Conservation (phyloP, 2,797 vertebrate genomes). For the Hydrolagus colliei region DNA sequence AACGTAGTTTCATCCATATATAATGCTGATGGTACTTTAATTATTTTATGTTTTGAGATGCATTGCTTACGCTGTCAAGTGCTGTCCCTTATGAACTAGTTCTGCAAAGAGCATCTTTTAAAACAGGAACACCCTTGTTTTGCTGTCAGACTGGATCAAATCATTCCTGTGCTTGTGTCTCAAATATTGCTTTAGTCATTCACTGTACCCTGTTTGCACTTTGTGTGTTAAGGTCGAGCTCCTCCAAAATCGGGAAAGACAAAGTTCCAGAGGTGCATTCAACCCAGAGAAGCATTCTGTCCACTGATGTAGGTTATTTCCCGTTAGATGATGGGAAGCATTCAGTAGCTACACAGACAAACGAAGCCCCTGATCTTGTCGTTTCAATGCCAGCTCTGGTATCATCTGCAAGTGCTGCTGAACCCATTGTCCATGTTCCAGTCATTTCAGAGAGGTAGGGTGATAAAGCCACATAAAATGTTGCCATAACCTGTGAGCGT, state of each 20-base stretch:
- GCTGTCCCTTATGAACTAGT: no score
- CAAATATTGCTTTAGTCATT: not conserved
- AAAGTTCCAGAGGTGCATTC: not conserved
- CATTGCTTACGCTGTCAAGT: no score
- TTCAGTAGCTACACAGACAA: slow-evolving; percentile 43
- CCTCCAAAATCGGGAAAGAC: not conserved
- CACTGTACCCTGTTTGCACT: not conserved
- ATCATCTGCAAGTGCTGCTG: not conserved
- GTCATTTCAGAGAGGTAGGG: slow-evolving; percentile 41
- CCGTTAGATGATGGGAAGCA: not conserved
- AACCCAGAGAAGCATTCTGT: not conserved
- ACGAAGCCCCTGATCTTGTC: not conserved
- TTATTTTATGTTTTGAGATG: no score
- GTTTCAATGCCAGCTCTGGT: rapidly evolving
- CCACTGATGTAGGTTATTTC: not conserved
- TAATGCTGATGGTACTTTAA: no score
- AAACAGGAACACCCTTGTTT: no score
- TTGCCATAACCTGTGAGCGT: no score
- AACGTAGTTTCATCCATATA: no score
- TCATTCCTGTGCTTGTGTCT: no score
- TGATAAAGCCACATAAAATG: not conserved
- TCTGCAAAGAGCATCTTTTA: no score
- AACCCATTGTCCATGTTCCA: not conserved
- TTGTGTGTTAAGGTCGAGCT: not conserved
- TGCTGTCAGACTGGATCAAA: no score